Evolutionary conservation across 2,113 vertebrate genomes (phyloP).

Genomic region (Diphyllodes magnificus): DNA sequence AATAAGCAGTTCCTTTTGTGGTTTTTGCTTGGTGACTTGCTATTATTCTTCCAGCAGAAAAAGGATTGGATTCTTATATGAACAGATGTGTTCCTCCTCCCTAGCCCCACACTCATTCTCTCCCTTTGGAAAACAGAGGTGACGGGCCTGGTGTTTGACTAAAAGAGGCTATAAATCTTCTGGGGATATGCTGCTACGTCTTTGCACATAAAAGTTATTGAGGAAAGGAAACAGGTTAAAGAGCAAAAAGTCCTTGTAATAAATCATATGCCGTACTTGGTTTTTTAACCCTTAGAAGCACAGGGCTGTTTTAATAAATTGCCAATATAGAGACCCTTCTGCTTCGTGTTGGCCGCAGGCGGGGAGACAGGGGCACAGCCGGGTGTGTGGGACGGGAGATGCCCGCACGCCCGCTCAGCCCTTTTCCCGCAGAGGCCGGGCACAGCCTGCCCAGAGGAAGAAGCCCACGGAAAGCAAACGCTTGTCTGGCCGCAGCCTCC

Average conservation of each 20-base stretch:
- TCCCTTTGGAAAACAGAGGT: not conserved
- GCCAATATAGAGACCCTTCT: accelerated
- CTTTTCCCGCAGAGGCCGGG: accelerated
- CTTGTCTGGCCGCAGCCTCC: not conserved
- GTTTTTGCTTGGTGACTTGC: conserved; percentile 25
- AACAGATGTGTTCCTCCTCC: conserved; percentile 36
- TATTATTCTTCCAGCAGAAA: conserved; percentile 33
- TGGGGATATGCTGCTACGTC: not conserved
- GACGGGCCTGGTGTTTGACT: not conserved
- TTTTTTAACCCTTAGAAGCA: not conserved
- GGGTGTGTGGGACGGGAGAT: not conserved
- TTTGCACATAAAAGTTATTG: not conserved
- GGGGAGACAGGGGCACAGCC: not conserved
- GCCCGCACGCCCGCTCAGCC: not conserved
- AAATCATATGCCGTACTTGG: not conserved
- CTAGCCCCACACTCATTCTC: not conserved
- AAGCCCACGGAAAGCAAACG: too few species aligned
- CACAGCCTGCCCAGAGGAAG: not conserved
- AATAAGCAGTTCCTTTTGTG: conserved; percentile 46
- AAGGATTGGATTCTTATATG: not conserved
- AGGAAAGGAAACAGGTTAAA: not conserved
- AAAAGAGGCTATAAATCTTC: not conserved
- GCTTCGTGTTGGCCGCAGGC: accelerated
- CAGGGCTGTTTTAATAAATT: not conserved
- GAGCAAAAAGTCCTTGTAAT: not conserved